Conservation (phyloP, 2,113 vertebrate genomes). For the Girardinichthys multiradiatus region DNA sequence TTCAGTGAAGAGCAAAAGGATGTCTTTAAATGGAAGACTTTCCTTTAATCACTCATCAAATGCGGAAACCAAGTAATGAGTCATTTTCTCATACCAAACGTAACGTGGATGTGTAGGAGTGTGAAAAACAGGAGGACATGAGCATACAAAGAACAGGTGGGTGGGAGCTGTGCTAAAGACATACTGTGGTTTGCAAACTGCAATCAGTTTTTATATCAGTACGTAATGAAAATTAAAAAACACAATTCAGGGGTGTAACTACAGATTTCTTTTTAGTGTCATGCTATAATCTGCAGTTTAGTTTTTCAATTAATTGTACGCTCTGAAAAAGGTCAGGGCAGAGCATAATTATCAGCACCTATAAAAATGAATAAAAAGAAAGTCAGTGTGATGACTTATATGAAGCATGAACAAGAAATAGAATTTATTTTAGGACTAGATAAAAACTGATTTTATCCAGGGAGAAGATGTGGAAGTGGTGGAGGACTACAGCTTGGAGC, state of each 20-base stretch:
- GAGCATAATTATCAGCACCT: not conserved
- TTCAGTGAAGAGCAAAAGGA: conserved; percentile 21
- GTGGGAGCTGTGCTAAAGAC: conserved; percentile 1
- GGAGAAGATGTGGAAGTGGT: not conserved
- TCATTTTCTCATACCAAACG: conserved; percentile 36
- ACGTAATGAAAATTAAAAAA: not conserved
- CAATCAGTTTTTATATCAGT: conserved; percentile 2
- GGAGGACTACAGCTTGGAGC: not conserved
- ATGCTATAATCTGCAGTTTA: not conserved
- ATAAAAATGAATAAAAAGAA: not conserved
- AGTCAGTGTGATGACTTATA: not conserved
- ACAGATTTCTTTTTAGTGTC: not conserved
- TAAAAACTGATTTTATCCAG: not conserved
- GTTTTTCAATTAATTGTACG: not conserved
- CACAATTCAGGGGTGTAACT: not conserved
- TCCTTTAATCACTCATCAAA: conserved; percentile 30
- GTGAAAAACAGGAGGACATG: conserved; percentile 41
- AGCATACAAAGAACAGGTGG: conserved; percentile 34
- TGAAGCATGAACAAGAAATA: not conserved
- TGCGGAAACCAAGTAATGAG: conserved; percentile 41
- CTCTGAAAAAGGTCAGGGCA: not conserved
- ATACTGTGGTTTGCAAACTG: conserved; percentile 4
- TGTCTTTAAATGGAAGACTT: conserved; percentile 25
- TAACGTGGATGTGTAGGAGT: conserved; percentile 50
- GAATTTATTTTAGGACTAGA: not conserved